phyloP scores from a whole-genome alignment of 1,140 invertebrate species.

The Polypedilum pembai region DNA sequence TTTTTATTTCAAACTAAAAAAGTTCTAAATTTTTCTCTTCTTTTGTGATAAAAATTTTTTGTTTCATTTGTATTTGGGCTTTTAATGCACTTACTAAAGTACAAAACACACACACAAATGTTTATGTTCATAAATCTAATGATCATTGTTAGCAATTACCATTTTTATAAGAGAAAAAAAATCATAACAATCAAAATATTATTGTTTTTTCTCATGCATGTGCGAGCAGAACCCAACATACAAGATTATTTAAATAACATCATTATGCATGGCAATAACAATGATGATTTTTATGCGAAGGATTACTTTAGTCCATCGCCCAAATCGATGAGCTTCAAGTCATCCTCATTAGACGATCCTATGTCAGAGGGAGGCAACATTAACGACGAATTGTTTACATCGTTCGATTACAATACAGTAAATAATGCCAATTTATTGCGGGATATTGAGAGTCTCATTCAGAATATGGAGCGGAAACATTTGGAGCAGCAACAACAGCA shows the following conservation, averaged over 20 bases:
- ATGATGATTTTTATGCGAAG: background rate
- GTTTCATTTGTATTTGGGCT: no score
- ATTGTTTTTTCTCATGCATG: background rate
- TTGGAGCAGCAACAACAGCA: constrained; percentile 30
- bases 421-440: constrained; percentile 37
- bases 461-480: constrained; percentile 42
- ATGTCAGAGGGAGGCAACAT: background rate
- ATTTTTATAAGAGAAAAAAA: no score
- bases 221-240: background rate
- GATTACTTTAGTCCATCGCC: constrained; percentile 24
- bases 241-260: constrained; percentile 20
- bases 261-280: background rate
- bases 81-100: no score
- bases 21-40: no score
- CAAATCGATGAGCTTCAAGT: constrained; percentile 19
- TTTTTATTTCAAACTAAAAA: no score
- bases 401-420: constrained; percentile 1
- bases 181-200: no score
- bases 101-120: no score
- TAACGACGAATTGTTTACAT: background rate
- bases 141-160: no score
- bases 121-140: no score
- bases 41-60: no score
- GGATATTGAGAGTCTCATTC: constrained; percentile 42
- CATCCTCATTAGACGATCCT: constrained; percentile 14